These are phyloP conservation scores for Todus mexicanus DNA, from an alignment of 2,797 vertebrate species.

Conservation along the genomic window DNA sequence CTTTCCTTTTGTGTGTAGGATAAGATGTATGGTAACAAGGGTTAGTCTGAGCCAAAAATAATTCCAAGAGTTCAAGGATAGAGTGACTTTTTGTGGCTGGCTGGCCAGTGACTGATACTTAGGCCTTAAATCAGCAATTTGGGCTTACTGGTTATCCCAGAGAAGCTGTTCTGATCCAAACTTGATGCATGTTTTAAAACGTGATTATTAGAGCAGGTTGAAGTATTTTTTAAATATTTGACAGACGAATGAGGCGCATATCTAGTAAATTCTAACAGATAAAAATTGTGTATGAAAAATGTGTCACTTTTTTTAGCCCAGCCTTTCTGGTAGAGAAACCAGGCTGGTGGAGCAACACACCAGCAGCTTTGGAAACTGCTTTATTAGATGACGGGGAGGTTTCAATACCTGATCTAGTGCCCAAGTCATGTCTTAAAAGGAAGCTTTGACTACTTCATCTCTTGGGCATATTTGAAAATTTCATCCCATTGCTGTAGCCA, in stretches of 20 bases:
- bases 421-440: neutral
- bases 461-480: conserved; percentile 4
- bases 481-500: neutral
- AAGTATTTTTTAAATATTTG: conserved; percentile 56
- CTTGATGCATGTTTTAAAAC: conserved; percentile 58
- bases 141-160: conserved; percentile 48
- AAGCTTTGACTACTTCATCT: neutral
- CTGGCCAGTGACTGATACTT: conserved; percentile 57
- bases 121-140: conserved; percentile 64
- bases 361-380: conserved; percentile 47
- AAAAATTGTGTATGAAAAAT: conserved; percentile 22
- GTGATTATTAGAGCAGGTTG: conserved; percentile 51
- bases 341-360: conserved; percentile 47
- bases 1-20: conserved; percentile 35
- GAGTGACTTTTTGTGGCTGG: conserved; percentile 53
- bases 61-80: conserved; percentile 22
- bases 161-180: conserved; percentile 58
- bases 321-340: conserved; percentile 18
- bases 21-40: conserved; percentile 20
- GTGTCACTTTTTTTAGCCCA: conserved; percentile 35
- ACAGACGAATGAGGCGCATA: conserved; percentile 10
- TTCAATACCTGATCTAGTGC: neutral
- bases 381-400: neutral
- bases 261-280: conserved; percentile 38
- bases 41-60: conserved; percentile 56